These are phyloP conservation scores for Sinelater perroti DNA, from an alignment of 2,888 invertebrate species.

Conservation along the genomic window DNA sequence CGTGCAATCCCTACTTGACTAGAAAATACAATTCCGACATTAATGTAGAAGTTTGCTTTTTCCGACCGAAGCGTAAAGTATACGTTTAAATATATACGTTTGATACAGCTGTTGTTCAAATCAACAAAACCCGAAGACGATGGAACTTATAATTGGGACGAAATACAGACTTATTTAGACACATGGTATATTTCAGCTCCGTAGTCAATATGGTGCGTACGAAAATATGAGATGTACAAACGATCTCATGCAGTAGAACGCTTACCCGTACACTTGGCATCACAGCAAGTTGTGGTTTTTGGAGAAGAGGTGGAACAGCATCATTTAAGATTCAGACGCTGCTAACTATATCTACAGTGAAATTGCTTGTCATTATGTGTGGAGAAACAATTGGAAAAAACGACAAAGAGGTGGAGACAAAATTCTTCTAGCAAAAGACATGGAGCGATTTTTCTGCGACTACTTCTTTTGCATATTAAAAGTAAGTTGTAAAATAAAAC, in stretches of 20 bases:
- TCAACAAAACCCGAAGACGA: neutral
- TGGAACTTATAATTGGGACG: neutral
- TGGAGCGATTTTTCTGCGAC: conserved; percentile 40
- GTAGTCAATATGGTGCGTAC: conserved; percentile 54
- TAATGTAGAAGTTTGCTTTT: conserved; percentile 48
- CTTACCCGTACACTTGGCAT: conserved; percentile 53
- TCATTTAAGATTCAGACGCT: conserved; percentile 38
- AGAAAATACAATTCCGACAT: too few species aligned
- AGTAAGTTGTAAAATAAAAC: too few species aligned
- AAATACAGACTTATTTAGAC: conserved; percentile 38
- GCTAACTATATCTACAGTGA: conserved; percentile 33
- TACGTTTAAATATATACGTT: conserved; percentile 44
- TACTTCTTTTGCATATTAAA: conserved; percentile 41
- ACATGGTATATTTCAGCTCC: conserved; percentile 52
- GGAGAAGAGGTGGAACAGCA: conserved; percentile 28
- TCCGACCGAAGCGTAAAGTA: conserved; percentile 47
- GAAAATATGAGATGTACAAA: conserved; percentile 43
- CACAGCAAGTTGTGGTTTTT: conserved; percentile 33
- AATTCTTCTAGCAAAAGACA: conserved; percentile 27
- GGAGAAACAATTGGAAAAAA: conserved; percentile 4
- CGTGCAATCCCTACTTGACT: conserved; percentile 44
- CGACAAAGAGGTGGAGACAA: conserved; percentile 4
- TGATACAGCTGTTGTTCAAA: neutral
- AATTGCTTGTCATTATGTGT: conserved; percentile 43
- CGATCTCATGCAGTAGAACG: conserved; percentile 49